phyloP scores from a whole-genome alignment of 2,113 vertebrate genomes.

The Ochotona princeps region DNA sequence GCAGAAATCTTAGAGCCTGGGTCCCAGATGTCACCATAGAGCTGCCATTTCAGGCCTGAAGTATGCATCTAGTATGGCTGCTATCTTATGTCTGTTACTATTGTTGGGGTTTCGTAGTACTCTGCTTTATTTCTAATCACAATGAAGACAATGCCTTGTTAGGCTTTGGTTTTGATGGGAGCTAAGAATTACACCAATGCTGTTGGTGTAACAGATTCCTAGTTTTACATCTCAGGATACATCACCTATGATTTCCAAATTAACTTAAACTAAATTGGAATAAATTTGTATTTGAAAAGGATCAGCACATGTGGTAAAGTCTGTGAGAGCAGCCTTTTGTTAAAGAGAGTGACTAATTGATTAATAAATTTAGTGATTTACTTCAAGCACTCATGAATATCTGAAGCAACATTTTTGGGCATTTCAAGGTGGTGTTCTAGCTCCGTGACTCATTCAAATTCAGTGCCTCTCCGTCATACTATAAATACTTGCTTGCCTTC shows the following conservation, averaged over 20 bases:
- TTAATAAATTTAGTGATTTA: constrained; percentile 54
- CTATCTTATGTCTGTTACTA: background rate
- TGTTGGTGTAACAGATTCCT: constrained; percentile 6
- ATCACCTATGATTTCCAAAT: constrained; percentile 31
- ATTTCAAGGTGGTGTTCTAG: constrained; percentile 41
- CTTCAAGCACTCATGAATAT: constrained; percentile 41
- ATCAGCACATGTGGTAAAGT: constrained; percentile 22
- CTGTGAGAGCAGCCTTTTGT: constrained; percentile 35
- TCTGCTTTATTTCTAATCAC: constrained; percentile 25
- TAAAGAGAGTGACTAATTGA: constrained; percentile 43
- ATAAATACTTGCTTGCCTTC: constrained; percentile 10
- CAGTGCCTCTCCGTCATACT: background rate
- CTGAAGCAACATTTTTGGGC: constrained; percentile 5
- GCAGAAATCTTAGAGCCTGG: background rate
- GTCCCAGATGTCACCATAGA: background rate
- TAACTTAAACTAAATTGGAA: constrained; percentile 59
- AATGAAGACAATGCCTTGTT: background rate
- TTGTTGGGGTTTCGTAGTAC: background rate
- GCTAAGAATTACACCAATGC: background rate
- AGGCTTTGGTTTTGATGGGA: constrained; percentile 8
- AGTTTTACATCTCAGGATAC: constrained; percentile 37
- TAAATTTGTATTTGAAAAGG: constrained; percentile 44
- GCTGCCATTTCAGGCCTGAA: background rate
- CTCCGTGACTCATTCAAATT: constrained; percentile 20
- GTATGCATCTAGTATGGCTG: background rate